These are phyloP conservation scores for Agelastica alni DNA, from an alignment of 2,888 invertebrate species.

Conservation along the genomic window DNA sequence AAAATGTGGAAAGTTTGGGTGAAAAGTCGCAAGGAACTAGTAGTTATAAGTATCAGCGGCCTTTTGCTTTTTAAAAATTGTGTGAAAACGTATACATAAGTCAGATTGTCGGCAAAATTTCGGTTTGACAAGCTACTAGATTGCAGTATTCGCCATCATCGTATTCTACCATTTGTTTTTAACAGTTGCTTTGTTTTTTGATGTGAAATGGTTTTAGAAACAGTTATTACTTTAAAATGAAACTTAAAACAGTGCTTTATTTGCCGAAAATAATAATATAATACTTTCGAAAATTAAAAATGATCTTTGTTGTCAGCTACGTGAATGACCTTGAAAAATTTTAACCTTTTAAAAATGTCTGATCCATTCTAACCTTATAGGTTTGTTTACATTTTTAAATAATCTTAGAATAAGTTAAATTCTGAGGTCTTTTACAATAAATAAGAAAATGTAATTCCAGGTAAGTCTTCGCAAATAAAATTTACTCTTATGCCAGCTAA, in stretches of 20 bases:
- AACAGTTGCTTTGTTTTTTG: constrained; percentile 24
- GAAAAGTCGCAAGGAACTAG: constrained; percentile 48
- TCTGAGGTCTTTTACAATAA: background rate
- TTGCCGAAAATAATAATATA: constrained; percentile 40
- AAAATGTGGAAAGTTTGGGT: constrained; percentile 52
- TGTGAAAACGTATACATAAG: constrained; percentile 40
- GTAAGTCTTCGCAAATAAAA: constrained; percentile 8
- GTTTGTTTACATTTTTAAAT: constrained; percentile 42
- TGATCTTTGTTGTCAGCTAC: constrained; percentile 52
- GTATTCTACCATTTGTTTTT: constrained; percentile 28
- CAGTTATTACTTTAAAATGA: constrained; percentile 11
- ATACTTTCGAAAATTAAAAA: constrained; percentile 42
- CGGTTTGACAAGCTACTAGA: constrained; percentile 45
- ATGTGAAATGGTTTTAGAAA: constrained; percentile 8
- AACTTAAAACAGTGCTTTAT: constrained; percentile 4
- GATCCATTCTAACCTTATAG: constrained; percentile 36
- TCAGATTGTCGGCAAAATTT: constrained; percentile 44
- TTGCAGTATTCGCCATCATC: constrained; percentile 42
- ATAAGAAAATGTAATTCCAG: constrained; percentile 1
- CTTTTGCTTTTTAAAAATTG: constrained; percentile 28
- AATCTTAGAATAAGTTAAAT: constrained; percentile 2
- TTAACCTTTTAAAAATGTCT: constrained; percentile 34
- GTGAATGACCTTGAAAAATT: constrained; percentile 50
- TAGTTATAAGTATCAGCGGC: constrained; percentile 40
- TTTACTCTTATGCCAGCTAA: no score